Evolutionary conservation across 2,888 invertebrate genomes (phyloP).

Genomic region (Caenorhabditis zanzibari): DNA sequence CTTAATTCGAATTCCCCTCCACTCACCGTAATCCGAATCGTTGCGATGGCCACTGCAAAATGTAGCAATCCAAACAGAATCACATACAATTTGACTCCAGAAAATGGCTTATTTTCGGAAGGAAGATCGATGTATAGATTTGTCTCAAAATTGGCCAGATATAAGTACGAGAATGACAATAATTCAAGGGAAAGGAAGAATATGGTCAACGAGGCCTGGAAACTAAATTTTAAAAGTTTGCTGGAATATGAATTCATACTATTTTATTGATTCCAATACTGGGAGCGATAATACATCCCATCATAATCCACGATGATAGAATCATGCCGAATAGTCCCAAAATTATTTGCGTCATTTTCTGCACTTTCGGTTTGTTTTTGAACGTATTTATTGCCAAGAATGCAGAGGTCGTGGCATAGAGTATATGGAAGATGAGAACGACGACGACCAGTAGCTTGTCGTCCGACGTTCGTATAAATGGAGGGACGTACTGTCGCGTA

Average conservation of each 20-base stretch:
- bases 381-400: no score
- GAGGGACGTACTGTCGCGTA: no score
- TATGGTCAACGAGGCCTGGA: background rate
- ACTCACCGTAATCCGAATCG: background rate
- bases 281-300: background rate
- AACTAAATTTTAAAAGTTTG: background rate
- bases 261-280: background rate
- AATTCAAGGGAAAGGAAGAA: background rate
- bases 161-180: background rate
- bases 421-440: no score
- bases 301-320: background rate
- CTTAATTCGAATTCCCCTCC: background rate
- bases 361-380: constrained; percentile 1
- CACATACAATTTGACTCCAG: background rate
- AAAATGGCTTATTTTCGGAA: constrained; percentile 2
- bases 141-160: background rate
- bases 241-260: no score
- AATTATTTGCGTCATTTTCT: background rate
- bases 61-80: background rate
- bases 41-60: background rate
- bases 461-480: no score
- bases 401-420: no score
- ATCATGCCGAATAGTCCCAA: constrained; percentile 12
- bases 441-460: no score
- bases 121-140: background rate